phyloP scores from a whole-genome alignment of 1,140 invertebrate genomes.

The Conopomorpha cramerella region DNA sequence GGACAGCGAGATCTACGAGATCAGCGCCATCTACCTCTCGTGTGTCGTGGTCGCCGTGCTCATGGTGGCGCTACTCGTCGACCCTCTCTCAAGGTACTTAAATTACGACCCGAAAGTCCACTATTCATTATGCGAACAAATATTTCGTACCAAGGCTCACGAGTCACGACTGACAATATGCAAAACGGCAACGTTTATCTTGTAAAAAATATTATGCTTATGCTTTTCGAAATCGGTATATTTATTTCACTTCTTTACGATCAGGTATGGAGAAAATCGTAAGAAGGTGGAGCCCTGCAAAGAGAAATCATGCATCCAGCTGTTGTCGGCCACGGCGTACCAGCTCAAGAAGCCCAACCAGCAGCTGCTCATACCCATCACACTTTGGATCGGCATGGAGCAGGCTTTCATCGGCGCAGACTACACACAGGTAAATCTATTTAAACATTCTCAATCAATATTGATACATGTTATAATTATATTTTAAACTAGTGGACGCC shows the following conservation, averaged over 20 bases:
- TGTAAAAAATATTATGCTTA: no score
- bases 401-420: conserved; percentile 95
- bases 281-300: conserved; percentile 66
- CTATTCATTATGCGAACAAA: no score
- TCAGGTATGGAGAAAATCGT: conserved; percentile 82
- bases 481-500: no score
- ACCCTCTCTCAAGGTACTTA: conserved; percentile 86
- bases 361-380: conserved; percentile 91
- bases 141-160: no score
- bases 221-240: no score
- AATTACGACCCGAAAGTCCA: no score
- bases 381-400: conserved; percentile 96
- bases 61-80: conserved; percentile 85
- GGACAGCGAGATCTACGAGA: conserved; percentile 83
- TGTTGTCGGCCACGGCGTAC: conserved; percentile 86
- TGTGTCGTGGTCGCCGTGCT: conserved; percentile 84
- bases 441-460: background rate
- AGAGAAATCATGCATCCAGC: conserved; percentile 76
- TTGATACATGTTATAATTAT: background rate
- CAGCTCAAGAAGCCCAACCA: conserved; percentile 91
- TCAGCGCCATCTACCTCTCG: conserved; percentile 85
- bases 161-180: no score
- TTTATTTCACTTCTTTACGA: no score
- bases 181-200: no score
- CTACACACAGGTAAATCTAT: conserved; percentile 77